Percentiles rank a stretch among this genome's conserved stretches.
phyloP scores from a whole-genome alignment of 2,888 invertebrate species.

The Orthosia gracilis region DNA sequence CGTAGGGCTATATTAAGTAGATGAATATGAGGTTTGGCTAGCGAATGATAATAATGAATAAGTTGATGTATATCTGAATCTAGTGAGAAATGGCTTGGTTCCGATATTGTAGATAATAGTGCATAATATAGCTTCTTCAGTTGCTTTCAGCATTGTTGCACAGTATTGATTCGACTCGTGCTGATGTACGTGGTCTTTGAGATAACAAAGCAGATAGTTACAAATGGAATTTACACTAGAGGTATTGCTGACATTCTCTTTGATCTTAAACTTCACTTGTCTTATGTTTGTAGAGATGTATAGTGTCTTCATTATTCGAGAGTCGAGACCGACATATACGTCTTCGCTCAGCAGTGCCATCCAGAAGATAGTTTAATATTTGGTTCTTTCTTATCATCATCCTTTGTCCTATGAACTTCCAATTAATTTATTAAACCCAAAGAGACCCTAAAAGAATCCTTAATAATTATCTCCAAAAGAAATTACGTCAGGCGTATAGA shows the following conservation, averaged over 20 bases:
- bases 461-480: constrained; percentile 7
- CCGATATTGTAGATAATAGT: not conserved
- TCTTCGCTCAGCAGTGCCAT: not conserved
- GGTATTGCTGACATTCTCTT: constrained; percentile 1
- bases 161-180: constrained; percentile 2
- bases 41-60: constrained; percentile 1
- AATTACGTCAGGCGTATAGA: constrained; percentile 20
- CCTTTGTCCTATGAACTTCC: not conserved
- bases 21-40: not conserved
- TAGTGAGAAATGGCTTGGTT: not conserved
- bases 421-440: constrained; percentile 3
- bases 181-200: not conserved
- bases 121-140: not conserved
- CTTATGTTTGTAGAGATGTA: not conserved
- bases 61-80: not conserved
- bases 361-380: constrained; percentile 31
- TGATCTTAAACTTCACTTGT: constrained; percentile 12
- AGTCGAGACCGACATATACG: not conserved
- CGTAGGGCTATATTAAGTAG: not conserved
- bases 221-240: not conserved
- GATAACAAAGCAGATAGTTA: not conserved
- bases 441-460: not conserved
- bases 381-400: constrained; percentile 16
- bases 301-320: constrained; percentile 10
- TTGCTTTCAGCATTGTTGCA: not conserved